phyloP scores from a whole-genome alignment of 2,888 invertebrate species.

The Mythimna albipuncta region DNA sequence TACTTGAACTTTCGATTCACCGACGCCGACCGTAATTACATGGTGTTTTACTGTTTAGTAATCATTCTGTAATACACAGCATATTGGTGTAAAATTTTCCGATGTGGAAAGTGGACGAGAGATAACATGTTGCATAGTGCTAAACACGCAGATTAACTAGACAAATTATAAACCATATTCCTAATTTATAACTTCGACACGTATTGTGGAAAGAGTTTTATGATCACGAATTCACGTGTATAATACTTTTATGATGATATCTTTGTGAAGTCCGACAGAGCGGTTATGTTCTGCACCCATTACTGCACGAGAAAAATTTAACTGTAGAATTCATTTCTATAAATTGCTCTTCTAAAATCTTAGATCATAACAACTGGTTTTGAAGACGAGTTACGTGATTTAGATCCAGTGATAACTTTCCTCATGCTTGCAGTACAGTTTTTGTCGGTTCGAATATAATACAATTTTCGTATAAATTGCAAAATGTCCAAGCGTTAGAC shows the following conservation, averaged over 20 bases:
- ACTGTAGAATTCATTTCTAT: slow-evolving; percentile 59
- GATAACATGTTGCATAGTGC: background rate
- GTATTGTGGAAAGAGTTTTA: slow-evolving; percentile 37
- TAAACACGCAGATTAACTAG: slow-evolving; percentile 22
- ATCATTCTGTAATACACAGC: slow-evolving; percentile 12
- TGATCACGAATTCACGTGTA: slow-evolving; percentile 40
- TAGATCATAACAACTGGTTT: slow-evolving; percentile 60
- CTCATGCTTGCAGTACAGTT: slow-evolving; percentile 43
- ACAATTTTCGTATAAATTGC: slow-evolving; percentile 2
- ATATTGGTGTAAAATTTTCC: slow-evolving; percentile 1
- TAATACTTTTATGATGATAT: slow-evolving; percentile 56
- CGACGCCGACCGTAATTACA: slow-evolving; percentile 66
- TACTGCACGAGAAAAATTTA: slow-evolving; percentile 61
- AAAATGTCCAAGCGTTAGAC: slow-evolving; percentile 51
- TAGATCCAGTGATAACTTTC: slow-evolving; percentile 44
- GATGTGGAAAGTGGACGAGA: background rate
- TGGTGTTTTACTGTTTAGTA: slow-evolving; percentile 61
- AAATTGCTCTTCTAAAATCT: slow-evolving; percentile 56
- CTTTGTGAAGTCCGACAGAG: slow-evolving; percentile 63
- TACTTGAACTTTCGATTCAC: slow-evolving; percentile 82
- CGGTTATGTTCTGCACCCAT: slow-evolving; percentile 73
- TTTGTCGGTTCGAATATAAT: slow-evolving; percentile 1
- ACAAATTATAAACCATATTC: slow-evolving; percentile 11
- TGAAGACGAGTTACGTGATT: slow-evolving; percentile 55
- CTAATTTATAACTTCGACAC: slow-evolving; percentile 36